phyloP scores from a whole-genome alignment of 1,140 invertebrate genomes.

The Agraylea sexmaculata region DNA sequence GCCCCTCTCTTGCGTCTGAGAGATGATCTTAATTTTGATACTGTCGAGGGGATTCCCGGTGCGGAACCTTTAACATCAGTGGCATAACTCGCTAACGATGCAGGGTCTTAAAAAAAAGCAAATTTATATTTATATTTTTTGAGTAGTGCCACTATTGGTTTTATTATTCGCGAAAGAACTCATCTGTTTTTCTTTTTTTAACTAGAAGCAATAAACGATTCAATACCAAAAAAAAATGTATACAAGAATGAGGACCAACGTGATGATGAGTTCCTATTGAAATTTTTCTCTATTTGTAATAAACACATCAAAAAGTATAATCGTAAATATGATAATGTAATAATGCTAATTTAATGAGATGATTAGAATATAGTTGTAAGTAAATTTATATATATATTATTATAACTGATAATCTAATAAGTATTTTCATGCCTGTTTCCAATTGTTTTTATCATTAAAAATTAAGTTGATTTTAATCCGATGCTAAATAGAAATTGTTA shows the following conservation, averaged over 20 bases:
- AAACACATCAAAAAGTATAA: slow-evolving; percentile 14
- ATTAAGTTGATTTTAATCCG: slow-evolving; percentile 18
- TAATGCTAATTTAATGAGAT: slow-evolving; percentile 12
- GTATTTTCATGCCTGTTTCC: slow-evolving; percentile 11
- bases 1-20: no score
- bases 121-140: slow-evolving; percentile 15
- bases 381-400: slow-evolving; percentile 20
- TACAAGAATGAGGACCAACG: slow-evolving; percentile 22
- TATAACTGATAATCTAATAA: slow-evolving; percentile 13
- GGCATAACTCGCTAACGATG: slow-evolving; percentile 21
- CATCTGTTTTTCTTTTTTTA: slow-evolving; percentile 12
- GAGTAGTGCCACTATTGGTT: slow-evolving; percentile 18
- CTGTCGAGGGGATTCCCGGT: no score
- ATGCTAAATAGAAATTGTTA: slow-evolving; percentile 17
- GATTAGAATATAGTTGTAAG: slow-evolving; percentile 20
- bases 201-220: background rate
- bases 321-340: slow-evolving; percentile 14
- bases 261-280: slow-evolving; percentile 22
- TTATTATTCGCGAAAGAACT: slow-evolving; percentile 15
- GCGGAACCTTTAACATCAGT: no score
- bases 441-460: slow-evolving; percentile 17
- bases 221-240: slow-evolving; percentile 20
- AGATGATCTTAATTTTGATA: no score
- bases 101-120: slow-evolving; percentile 21
- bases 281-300: slow-evolving; percentile 14